These are phyloP conservation scores for Scaptomyza caliginosa DNA, from an alignment of 2,888 invertebrate species.

Conservation along the genomic window DNA sequence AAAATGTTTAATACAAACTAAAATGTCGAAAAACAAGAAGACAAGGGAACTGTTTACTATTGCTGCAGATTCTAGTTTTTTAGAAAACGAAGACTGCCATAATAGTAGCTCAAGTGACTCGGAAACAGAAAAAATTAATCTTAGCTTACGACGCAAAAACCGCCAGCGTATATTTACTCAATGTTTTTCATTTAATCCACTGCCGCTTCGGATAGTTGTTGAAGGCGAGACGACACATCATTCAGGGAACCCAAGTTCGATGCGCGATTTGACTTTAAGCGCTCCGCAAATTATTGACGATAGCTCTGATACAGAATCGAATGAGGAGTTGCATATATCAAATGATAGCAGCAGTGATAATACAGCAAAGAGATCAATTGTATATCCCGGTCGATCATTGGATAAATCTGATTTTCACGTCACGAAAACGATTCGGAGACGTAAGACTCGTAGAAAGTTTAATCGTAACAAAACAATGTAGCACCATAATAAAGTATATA, in stretches of 20 bases:
- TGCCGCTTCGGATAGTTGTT: conserved; percentile 47
- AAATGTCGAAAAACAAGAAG: conserved; percentile 40
- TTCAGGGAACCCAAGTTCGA: conserved; percentile 20
- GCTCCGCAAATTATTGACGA: conserved; percentile 55
- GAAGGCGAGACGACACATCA: conserved; percentile 10
- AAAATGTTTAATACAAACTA: background rate
- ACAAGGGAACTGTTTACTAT: background rate
- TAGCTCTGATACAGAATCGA: conserved; percentile 46
- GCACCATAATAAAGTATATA: background rate
- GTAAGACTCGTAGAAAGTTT: conserved; percentile 26
- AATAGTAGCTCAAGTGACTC: conserved; percentile 35
- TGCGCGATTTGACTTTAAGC: conserved; percentile 50
- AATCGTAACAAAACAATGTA: conserved; percentile 34
- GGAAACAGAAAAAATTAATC: conserved; percentile 44
- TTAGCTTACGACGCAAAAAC: conserved; percentile 42
- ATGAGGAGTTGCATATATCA: conserved; percentile 62
- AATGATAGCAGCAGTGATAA: conserved; percentile 60
- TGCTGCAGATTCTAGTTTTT: background rate
- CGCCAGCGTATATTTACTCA: conserved; percentile 30
- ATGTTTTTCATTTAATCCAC: conserved; percentile 42
- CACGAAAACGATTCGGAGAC: conserved; percentile 38
- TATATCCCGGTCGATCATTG: conserved; percentile 40
- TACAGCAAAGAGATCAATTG: conserved; percentile 26
- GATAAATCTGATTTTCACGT: conserved; percentile 38
- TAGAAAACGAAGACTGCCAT: conserved; percentile 1